These are phyloP conservation scores for Nothobranchius furzeri DNA, from an alignment of 2,113 vertebrate species.

Conservation along the genomic window DNA sequence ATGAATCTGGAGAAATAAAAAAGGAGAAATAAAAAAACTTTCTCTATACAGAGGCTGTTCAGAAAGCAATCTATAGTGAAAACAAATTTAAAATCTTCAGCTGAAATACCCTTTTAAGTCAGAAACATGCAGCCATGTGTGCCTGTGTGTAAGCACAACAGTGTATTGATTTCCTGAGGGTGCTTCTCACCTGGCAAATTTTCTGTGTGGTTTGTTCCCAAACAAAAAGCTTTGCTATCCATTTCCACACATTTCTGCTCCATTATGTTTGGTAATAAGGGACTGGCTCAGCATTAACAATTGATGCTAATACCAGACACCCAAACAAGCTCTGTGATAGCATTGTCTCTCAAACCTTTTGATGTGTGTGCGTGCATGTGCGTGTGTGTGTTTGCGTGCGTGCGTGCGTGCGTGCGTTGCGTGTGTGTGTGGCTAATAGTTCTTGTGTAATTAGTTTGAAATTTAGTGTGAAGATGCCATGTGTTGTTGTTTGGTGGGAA, in stretches of 20 bases:
- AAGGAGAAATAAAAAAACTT: too few relatives aligned
- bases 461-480: slow-evolving; percentile 70
- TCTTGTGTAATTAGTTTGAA: slow-evolving; percentile 65
- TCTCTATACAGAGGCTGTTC: too few relatives aligned
- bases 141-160: slow-evolving; percentile 34
- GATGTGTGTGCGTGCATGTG: slow-evolving; percentile 16
- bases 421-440: slow-evolving; percentile 39
- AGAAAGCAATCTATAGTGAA: too few relatives aligned
- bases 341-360: slow-evolving; percentile 51
- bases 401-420: background rate
- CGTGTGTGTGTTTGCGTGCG: background rate
- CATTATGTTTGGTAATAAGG: slow-evolving; percentile 63
- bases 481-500: slow-evolving; percentile 54
- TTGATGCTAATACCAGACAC: slow-evolving; percentile 45
- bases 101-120: slow-evolving; percentile 55
- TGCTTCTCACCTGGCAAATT: slow-evolving; percentile 38
- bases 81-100: background rate
- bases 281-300: slow-evolving; percentile 21
- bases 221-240: slow-evolving; percentile 57
- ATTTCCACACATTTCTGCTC: slow-evolving; percentile 21
- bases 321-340: slow-evolving; percentile 33
- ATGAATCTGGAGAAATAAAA: too few relatives aligned
- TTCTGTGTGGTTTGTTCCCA: slow-evolving; percentile 49
- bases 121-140: slow-evolving; percentile 6
- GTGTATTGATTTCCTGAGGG: slow-evolving; percentile 48